Evolutionary conservation across 2,113 vertebrate species (phyloP), one percentile per base, ranked within the genome.

Genomic region (Rostratula benghalensis): DNA sequence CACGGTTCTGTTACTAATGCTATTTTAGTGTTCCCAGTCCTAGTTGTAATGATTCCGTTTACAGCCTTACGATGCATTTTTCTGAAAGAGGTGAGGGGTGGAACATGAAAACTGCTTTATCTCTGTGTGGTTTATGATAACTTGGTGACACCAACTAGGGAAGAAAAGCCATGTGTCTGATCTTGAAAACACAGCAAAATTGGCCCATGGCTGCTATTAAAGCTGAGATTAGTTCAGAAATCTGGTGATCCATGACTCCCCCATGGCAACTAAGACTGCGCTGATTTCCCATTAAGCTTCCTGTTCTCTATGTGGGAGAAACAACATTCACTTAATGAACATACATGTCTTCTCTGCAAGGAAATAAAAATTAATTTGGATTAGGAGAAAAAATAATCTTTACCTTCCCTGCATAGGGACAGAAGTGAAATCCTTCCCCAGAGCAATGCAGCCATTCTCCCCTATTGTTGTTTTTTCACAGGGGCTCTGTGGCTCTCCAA

Each of bases 391-490:
- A 75, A 92, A 76, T 69, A 22, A 54, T 89, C 95, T 96, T 97
- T 97, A 98, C 98, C 97, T 97, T 81, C 90, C 97, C 37, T 97
- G 95, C 83, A 96, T 53, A 22, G 96, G 45, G 20, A 95, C 84
- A 37, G 97, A 60, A 54, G 73, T 63, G 46, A 96, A 97, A 81
- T 96, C 93, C 67, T 97, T 89, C 41, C 57, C 89, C 84, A 97
- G 73, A 43, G 95, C 45, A 90, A 97, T 17, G 51, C 96, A 97
- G 51, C 27, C 87, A 63, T 98, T 97, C 2, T 97, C 83, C 33
- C 60, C 79, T 16, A 87, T 80, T 37, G 75, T 54, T 30, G 96
- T 81, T 24, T 98, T 98, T 97, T 98, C 97, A 95, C 97, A 98
- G 9, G 96, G 87, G 15, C 35, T 87, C 69, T 92, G 91, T 64